A percentile compares a stretch with the other conserved stretches of the same genome.
phyloP scores from a whole-genome alignment of 2,797 vertebrate species.

The Steatocranus sp. region DNA sequence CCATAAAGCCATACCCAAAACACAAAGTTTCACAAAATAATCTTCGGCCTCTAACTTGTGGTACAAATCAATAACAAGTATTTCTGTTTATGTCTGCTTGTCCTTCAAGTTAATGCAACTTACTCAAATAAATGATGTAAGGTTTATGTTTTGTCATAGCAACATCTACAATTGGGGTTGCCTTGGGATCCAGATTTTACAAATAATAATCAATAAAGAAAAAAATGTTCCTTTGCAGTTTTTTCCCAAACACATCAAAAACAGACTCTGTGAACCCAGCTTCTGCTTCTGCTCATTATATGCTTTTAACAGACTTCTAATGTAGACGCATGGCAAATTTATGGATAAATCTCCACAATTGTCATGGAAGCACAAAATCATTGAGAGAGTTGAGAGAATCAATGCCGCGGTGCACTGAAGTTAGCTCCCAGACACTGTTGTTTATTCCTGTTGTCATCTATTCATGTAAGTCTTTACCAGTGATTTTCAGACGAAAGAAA shows the following conservation, averaged over 20 bases:
- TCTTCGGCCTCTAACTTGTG: background rate
- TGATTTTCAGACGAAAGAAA: background rate
- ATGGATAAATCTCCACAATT: background rate
- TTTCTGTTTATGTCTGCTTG: slow-evolving; percentile 21
- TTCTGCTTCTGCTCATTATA: background rate
- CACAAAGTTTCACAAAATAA: background rate
- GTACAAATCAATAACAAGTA: background rate
- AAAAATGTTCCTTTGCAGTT: background rate
- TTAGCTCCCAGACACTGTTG: accelerated
- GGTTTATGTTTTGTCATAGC: slow-evolving; percentile 13
- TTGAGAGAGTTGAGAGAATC: background rate
- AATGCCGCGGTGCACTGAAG: background rate
- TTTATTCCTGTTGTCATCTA: background rate
- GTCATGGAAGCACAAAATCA: background rate
- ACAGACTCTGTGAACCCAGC: background rate
- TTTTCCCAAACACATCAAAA: background rate
- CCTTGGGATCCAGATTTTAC: background rate
- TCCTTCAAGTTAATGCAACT: slow-evolving; percentile 10
- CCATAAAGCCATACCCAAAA: background rate
- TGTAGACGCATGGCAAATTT: background rate
- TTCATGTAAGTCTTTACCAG: background rate
- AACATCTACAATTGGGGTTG: background rate
- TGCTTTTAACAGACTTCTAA: background rate
- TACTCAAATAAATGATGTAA: slow-evolving; percentile 14
- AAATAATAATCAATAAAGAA: background rate